A percentile compares a stretch with the other conserved stretches of the same genome.
phyloP scores from a whole-genome alignment of 2,113 vertebrate species.

The Nanger granti region DNA sequence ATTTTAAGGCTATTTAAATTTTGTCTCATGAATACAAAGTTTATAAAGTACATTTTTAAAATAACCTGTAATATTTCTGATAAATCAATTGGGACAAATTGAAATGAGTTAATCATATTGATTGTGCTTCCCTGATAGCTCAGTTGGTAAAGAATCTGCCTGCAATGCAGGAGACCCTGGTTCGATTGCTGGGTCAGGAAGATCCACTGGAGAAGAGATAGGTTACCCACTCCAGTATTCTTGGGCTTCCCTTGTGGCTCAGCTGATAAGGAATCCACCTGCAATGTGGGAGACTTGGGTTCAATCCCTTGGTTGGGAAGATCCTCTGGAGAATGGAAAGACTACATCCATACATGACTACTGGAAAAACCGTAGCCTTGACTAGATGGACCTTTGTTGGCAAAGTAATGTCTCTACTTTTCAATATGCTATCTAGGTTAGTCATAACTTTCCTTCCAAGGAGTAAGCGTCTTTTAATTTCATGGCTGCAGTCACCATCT shows the following conservation, averaged over 20 bases:
- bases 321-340: neutral
- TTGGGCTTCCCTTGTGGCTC: neutral
- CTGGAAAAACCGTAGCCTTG: no score
- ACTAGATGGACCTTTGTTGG: no score
- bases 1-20: neutral
- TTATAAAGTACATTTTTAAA: neutral
- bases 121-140: neutral
- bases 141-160: neutral
- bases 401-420: no score
- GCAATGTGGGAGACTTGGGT: neutral
- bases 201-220: neutral
- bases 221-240: neutral
- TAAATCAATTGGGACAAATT: neutral
- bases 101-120: neutral
- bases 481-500: no score
- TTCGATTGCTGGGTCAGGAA: neutral
- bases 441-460: no score
- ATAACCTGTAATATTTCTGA: neutral
- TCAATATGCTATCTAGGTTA: no score
- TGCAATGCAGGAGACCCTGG: neutral
- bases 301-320: neutral
- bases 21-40: neutral
- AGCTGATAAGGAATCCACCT: neutral
- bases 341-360: neutral
- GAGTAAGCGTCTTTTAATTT: no score